Evolutionary conservation across 2,888 invertebrate species (phyloP), one percentile per base, ranked within the genome.

Genomic region (Nymphalis urticae): DNA sequence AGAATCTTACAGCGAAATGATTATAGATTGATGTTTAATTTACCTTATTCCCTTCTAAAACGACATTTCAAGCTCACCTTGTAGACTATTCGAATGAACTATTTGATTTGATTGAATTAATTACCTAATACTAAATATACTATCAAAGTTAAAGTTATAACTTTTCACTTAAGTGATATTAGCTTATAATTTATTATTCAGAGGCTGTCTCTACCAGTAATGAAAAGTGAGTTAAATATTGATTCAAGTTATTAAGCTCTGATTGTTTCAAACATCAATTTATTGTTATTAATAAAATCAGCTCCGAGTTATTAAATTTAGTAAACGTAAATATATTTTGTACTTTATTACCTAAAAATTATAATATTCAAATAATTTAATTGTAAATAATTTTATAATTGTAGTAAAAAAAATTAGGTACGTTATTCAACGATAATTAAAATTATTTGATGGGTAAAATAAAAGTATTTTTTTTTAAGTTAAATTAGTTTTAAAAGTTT

Each of bases 191-290:
- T 42, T 19, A 19, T 58, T 42, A 58, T 36, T 58, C 58, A 58
- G 36, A 54, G 54, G 32, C 54, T 54, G 54, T 27, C 19, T 27
- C 27, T 27, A 27, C 54, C 27, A 54, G 10, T 36, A 58, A 58
- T 58, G 58, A 24, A 58, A 58, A 24, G 58, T 32, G 19, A 58
- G 3, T 58, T 42, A 58, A 58, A 36, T 58, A 58, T 58, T 58
- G 42, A 36, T 58, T 42, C 13, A 58, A 42, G 19, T 58, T 42
- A 42, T 42, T 58, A 42, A 58, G 58, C 19, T 42, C 19, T 42
- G 56, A 56, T 56, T 56, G 32, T 36, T n/a, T 32, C 10, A 53
- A 53, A 24, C 24, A 24, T 19, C 13, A 24, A 24, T 32, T 16
- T 56, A 27, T 56, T 56, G 32, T 7, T 56, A 9, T 17, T 56